Evolutionary conservation across 2,113 vertebrate species (phyloP).

Genomic region (Leuciscus idus): DNA sequence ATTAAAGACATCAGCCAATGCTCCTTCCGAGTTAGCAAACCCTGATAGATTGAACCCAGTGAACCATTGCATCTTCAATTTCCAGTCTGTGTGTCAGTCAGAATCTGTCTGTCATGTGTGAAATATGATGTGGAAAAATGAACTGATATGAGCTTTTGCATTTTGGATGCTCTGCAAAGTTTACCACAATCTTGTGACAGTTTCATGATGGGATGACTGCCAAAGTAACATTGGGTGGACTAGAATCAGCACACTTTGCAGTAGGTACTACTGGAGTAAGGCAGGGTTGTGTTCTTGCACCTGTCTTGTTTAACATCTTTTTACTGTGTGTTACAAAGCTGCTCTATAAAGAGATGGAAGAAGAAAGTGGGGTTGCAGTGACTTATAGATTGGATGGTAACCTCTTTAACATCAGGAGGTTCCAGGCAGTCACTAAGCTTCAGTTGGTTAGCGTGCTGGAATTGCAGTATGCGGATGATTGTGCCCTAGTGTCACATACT

Average conservation of each 20-base stretch:
- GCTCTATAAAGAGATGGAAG: too few species aligned
- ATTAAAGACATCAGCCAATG: slow-evolving; percentile 26
- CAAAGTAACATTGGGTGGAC: background rate
- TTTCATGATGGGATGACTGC: background rate
- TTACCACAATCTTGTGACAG: background rate
- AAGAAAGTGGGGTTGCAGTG: too few species aligned
- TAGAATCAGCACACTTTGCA: background rate
- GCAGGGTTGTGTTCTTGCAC: background rate
- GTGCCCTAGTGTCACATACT: too few species aligned
- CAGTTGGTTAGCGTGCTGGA: too few species aligned
- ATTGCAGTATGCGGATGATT: too few species aligned
- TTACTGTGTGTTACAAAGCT: too few species aligned
- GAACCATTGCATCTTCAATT: background rate
- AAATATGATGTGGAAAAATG: background rate
- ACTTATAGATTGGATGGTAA: too few species aligned
- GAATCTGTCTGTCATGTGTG: background rate
- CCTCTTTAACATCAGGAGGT: too few species aligned
- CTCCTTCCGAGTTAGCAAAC: background rate
- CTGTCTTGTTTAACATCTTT: background rate
- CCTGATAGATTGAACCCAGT: background rate
- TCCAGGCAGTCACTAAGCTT: too few species aligned
- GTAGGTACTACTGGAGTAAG: background rate
- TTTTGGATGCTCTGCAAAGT: background rate
- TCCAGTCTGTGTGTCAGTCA: slow-evolving; percentile 14
- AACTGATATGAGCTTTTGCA: background rate